phyloP scores from a whole-genome alignment of 2,113 vertebrate species.

The Symphodus melops region DNA sequence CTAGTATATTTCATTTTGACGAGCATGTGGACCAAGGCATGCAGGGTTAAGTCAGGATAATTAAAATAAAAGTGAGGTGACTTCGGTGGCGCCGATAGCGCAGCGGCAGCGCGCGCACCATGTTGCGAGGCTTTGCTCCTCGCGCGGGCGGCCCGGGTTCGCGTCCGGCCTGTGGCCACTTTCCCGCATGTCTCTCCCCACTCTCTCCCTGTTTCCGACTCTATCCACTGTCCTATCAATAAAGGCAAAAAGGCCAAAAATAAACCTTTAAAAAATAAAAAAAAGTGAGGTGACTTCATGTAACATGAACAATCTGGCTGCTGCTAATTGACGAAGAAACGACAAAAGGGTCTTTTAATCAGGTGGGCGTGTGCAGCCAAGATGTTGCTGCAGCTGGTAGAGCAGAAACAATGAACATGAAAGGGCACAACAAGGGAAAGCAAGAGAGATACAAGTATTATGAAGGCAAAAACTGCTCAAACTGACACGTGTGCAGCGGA shows the following conservation, averaged over 20 bases:
- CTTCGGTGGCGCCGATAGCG: no score
- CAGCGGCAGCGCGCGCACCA: no score
- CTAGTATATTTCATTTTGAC: constrained; percentile 11
- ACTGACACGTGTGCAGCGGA: not conserved
- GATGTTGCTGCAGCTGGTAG: constrained; percentile 57
- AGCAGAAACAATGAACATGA: constrained; percentile 40
- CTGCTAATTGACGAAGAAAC: constrained; percentile 67
- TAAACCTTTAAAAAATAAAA: no score
- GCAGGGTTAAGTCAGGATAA: constrained; percentile 54
- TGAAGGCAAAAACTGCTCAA: not conserved
- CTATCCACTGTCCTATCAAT: no score
- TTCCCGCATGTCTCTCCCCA: no score
- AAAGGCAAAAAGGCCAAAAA: no score
- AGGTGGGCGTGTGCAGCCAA: constrained; percentile 49
- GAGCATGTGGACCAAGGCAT: constrained; percentile 25
- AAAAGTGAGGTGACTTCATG: constrained; percentile 46
- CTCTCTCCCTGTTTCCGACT: no score
- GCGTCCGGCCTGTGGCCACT: no score
- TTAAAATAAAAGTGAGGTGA: constrained; percentile 48
- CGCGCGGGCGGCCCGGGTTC: no score
- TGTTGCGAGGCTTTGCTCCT: no score
- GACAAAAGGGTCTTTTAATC: constrained; percentile 66
- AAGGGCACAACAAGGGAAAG: constrained; percentile 34
- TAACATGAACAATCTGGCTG: constrained; percentile 72
- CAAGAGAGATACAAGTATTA: not conserved